A percentile compares a stretch with the other conserved stretches of the same genome.
Evolutionary conservation across 2,797 vertebrate species (phyloP).

Genomic region (Crocodylus rhombifer): DNA sequence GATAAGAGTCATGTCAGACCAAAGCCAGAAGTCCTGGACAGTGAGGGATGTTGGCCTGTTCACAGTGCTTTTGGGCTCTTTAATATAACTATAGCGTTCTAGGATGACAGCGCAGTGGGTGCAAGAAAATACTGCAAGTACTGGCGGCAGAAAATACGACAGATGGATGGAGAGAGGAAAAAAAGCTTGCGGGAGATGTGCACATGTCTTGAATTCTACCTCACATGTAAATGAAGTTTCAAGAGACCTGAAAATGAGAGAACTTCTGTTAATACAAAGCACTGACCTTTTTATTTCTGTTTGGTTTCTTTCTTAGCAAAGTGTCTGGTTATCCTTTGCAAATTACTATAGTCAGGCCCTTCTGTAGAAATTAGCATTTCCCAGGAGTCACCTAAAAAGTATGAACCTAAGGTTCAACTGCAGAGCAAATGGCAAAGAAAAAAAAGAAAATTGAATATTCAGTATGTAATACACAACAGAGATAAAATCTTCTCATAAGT

Average conservation of each 20-base stretch:
- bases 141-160: background rate
- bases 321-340: background rate
- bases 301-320: constrained; percentile 6
- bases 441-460: background rate
- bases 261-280: background rate
- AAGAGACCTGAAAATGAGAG: background rate
- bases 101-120: fast-evolving
- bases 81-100: fast-evolving
- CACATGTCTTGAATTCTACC: background rate
- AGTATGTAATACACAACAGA: fast-evolving
- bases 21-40: background rate
- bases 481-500: background rate
- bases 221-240: background rate
- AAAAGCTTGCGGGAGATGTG: background rate
- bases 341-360: background rate
- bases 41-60: fast-evolving
- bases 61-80: background rate
- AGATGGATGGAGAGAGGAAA: background rate
- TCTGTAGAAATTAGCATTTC: background rate
- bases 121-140: background rate
- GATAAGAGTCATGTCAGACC: background rate
- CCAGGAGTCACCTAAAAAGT: background rate
- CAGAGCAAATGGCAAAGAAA: background rate
- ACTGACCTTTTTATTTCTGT: background rate
- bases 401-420: background rate